Conservation (phyloP, 2,113 vertebrate species). For the Rissa tridactyla region DNA sequence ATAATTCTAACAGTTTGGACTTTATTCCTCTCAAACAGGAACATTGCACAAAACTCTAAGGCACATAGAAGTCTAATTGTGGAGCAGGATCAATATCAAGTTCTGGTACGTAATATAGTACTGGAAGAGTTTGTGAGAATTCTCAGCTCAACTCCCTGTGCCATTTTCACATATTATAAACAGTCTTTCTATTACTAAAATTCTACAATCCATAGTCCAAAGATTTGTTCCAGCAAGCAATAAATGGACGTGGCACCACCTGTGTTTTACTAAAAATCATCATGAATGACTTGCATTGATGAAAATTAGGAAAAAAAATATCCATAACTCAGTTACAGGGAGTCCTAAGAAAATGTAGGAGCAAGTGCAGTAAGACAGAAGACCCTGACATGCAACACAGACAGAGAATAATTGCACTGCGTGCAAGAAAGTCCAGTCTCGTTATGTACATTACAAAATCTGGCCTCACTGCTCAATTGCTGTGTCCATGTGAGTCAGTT, state of each 20-base stretch:
- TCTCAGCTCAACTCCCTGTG: not conserved
- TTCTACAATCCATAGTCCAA: not conserved
- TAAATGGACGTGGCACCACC: not conserved
- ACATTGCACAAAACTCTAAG: not conserved
- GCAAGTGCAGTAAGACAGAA: not conserved
- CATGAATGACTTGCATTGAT: not conserved
- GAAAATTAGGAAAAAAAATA: not conserved
- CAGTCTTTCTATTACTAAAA: not conserved
- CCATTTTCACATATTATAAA: not conserved
- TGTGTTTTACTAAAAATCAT: not conserved
- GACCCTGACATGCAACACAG: not conserved
- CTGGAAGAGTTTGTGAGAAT: not conserved
- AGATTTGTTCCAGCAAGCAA: not conserved
- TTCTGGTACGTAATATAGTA: not conserved
- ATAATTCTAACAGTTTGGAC: not conserved
- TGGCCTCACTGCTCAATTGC: not conserved
- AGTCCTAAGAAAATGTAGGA: not conserved
- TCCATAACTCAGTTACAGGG: not conserved
- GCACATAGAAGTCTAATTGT: not conserved
- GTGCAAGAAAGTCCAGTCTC: not conserved
- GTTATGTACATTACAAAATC: accelerated
- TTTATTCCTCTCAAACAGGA: not conserved
- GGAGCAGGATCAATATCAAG: not conserved
- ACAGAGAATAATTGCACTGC: not conserved
- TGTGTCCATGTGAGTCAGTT: not conserved